Percentiles rank a stretch among this genome's conserved stretches.
These are phyloP conservation scores for Parazoanthus darwini DNA, from an alignment of 92 coral and sea anemone genomes.

Conservation along the genomic window DNA sequence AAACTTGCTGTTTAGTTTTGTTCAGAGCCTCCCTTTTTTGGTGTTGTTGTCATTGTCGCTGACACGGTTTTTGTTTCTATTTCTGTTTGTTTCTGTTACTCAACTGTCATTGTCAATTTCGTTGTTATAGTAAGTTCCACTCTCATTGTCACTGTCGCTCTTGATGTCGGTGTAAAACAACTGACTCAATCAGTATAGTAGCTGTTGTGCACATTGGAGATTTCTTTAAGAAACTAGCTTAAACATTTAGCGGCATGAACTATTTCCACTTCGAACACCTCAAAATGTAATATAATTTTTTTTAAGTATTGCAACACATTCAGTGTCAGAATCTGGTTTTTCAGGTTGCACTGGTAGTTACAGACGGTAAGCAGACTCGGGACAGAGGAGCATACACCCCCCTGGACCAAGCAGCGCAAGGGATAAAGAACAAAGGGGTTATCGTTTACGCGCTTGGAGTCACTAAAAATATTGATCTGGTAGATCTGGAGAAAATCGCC, in stretches of 20 bases:
- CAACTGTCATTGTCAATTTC: background rate
- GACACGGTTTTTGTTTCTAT: background rate
- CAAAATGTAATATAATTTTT: no score
- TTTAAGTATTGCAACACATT: no score
- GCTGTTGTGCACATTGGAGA: background rate
- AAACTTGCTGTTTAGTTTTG: background rate
- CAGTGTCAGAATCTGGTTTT: no score
- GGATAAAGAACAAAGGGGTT: background rate
- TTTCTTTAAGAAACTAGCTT: no score
- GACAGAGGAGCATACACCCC: conserved; percentile 8
- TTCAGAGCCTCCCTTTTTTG: background rate
- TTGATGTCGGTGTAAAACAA: background rate
- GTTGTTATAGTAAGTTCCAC: background rate
- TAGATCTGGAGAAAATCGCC: background rate
- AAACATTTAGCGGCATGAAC: no score
- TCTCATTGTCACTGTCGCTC: background rate
- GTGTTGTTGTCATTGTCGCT: background rate
- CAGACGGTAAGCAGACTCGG: conserved; percentile 39
- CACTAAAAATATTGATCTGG: background rate
- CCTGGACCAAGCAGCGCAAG: background rate
- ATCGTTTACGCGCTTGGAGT: background rate
- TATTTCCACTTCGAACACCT: no score
- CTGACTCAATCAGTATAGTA: background rate
- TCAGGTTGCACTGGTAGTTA: conserved; percentile 44
- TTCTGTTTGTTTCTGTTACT: background rate